A percentile compares a stretch with the other conserved stretches of the same genome.
These are phyloP conservation scores for Stenolophus ochropezus DNA, from an alignment of 2,888 invertebrate genomes.

Conservation along the genomic window DNA sequence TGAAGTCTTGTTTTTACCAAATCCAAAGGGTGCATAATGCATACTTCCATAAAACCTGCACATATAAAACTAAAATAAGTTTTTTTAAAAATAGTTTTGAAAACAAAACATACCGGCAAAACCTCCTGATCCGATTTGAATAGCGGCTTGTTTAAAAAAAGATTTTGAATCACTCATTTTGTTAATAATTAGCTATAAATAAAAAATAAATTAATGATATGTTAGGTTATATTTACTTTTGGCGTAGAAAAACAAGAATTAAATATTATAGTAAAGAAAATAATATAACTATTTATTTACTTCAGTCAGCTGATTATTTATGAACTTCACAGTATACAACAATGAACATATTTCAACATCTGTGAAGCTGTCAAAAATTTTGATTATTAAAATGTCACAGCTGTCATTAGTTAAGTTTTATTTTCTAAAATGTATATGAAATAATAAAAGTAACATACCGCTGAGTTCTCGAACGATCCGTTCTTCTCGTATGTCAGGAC, in stretches of 20 bases:
- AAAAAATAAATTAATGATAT: slow-evolving; percentile 14
- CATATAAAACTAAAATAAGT: slow-evolving; percentile 63
- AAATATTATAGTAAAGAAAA: background rate
- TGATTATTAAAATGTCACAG: slow-evolving; percentile 26
- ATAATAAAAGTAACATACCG: slow-evolving; percentile 20
- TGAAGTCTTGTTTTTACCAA: slow-evolving; percentile 94
- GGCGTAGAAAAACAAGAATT: background rate
- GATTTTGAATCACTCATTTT: slow-evolving; percentile 64
- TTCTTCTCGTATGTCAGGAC: slow-evolving; percentile 48
- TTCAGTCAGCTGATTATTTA: slow-evolving; percentile 51
- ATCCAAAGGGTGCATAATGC: slow-evolving; percentile 97
- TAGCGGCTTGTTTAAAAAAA: slow-evolving; percentile 81
- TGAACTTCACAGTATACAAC: slow-evolving; percentile 19
- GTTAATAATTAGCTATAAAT: slow-evolving; percentile 22
- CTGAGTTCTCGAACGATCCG: slow-evolving; percentile 11
- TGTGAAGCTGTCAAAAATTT: slow-evolving; percentile 49
- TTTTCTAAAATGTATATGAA: slow-evolving; percentile 15
- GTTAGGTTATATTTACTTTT: background rate
- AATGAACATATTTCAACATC: slow-evolving; percentile 48
- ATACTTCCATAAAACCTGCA: slow-evolving; percentile 91
- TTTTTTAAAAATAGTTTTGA: background rate
- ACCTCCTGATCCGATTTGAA: slow-evolving; percentile 92
- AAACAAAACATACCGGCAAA: slow-evolving; percentile 81
- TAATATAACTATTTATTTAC: slow-evolving; percentile 35
- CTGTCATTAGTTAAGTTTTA: background rate